Base-by-base conservation (phyloP, 1,140 invertebrate species). In the Trichomalopsis sarcophagae region DNA sequence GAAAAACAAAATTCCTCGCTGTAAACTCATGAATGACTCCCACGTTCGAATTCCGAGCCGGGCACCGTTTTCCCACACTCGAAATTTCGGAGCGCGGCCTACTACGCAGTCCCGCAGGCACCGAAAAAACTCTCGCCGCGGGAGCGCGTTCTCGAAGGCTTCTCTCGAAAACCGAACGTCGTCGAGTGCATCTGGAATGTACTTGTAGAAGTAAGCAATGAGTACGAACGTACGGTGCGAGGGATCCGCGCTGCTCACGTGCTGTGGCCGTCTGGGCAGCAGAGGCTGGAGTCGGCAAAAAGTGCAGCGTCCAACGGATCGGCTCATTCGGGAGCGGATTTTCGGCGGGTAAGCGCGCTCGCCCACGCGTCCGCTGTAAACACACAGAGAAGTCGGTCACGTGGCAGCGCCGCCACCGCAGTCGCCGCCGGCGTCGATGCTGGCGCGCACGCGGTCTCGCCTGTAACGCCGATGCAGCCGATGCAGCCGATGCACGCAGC, bases 381-480 rank as follows among this genome's bases (percentile, higher is more conserved):
- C 81, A 82, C 73, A 66, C 47, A 11, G 33, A 62, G 55, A 74
- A 82, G 27, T 66, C 13, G 50, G 73, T 82, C 81, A 82, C 81
- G 81, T 82, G 81, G n/a, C 17, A n/a, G 5, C 17, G 10, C 33
- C 36, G 74, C 30, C 74, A 10, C 74, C 40, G 71, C 71, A n/a
- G 71, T 30, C 36, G 71, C 27, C 36, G 23, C 23, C 71, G 30
- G 30, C 69, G 85, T 76, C 75, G 73, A 71, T 74, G 78, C 68
- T 82, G 75, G 71, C 79, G 73, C 85, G 79, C 81, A 84, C 86
- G 75, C 81, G 84, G 86, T 81, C 47, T 75, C 81, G 80, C 74
- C 68, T 77, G 71, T 13, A 13, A 17, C 78, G 81, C 62, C 30
- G 33, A 23, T 81, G 33, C 33, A 36, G 33, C 62, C 47, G 21